phyloP scores from a whole-genome alignment of 2,797 vertebrate species.

The Phrynocephalus forsythii region DNA sequence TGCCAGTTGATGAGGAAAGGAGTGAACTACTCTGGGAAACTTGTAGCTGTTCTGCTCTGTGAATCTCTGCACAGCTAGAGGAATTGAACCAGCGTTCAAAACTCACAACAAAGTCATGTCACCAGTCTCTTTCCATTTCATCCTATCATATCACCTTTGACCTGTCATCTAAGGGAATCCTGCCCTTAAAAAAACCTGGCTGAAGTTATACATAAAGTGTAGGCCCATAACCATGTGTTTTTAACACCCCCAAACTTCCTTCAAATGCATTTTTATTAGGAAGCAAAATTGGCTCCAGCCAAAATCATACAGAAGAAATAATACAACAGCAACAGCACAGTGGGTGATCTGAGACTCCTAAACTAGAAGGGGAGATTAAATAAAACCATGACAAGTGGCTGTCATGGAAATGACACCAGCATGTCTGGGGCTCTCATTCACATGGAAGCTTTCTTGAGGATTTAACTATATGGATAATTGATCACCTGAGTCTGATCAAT shows the following conservation, averaged over 20 bases:
- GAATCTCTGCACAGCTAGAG: no score
- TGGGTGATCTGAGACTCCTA: constrained; percentile 47
- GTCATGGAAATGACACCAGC: constrained; percentile 61
- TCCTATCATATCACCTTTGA: background rate
- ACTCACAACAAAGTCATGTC: background rate
- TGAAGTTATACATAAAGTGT: background rate
- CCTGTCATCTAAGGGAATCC: background rate
- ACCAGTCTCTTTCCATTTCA: background rate
- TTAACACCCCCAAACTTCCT: constrained; percentile 64
- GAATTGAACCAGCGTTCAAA: background rate
- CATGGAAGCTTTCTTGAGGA: constrained; percentile 47
- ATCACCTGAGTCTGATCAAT: background rate
- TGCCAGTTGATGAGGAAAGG: no score
- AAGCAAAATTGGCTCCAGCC: background rate
- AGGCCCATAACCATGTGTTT: background rate
- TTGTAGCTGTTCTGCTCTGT: no score
- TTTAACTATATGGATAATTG: background rate
- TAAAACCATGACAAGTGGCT: constrained; percentile 50
- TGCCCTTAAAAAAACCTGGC: background rate
- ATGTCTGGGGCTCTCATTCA: constrained; percentile 56
- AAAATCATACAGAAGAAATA: constrained; percentile 41
- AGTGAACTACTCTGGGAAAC: no score
- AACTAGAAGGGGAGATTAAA: constrained; percentile 57
- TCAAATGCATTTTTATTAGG: constrained; percentile 55
- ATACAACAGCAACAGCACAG: constrained; percentile 36